Base-by-base conservation (phyloP, 1,140 invertebrate species). In the Saccostrea cuccullata region DNA sequence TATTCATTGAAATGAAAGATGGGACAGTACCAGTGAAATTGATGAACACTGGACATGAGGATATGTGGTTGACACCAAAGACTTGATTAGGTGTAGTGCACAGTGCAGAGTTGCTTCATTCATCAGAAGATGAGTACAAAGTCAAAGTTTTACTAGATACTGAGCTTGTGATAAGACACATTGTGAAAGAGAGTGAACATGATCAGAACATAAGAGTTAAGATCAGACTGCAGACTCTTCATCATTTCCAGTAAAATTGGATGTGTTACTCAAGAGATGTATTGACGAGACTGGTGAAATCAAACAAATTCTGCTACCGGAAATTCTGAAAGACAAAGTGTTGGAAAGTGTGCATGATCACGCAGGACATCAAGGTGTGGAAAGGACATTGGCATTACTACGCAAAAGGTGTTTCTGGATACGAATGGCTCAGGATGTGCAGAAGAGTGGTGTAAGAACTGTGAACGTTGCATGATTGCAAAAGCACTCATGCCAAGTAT, bases 271-370 rank as follows among this genome's bases (percentile, higher is more conserved):
- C 30, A 47, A 70, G 8, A 73, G 23, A 15, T 26, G 47, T 15
- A 26, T 55, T n/a, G 60, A 85, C 73, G 82, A 88, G 36, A 84
- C 83, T 26, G 87, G 87, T 9, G 23, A 40, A 30, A 64, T 84
- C n/a, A 70, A 26, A 30, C 82, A 85, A 36, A 40, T 89, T 26
- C 9, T 89, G 2, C 11, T 85, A 30, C 86, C 89, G 17, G 84
- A 88, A 40, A 6, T 15, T n/a, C 36, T 88, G 84, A 86, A 77
- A 67, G 56, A 67, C 11, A 23, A 64, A 55, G 47, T 88, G 17
- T 64, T 91, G 17, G 86, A 86, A n/a, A 84, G 23, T 20, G 11
- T 91, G 3, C 84, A 91, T 56, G 86, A 91, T 85, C 30, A 60
- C 36, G 58, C 87, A 2, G 90, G 86, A 70, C 88, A 88, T 86